Percentiles rank a stretch among this genome's conserved stretches.
These are phyloP conservation scores for Tetragonisca angustula DNA, from an alignment of 2,888 invertebrate genomes.

Conservation along the genomic window DNA sequence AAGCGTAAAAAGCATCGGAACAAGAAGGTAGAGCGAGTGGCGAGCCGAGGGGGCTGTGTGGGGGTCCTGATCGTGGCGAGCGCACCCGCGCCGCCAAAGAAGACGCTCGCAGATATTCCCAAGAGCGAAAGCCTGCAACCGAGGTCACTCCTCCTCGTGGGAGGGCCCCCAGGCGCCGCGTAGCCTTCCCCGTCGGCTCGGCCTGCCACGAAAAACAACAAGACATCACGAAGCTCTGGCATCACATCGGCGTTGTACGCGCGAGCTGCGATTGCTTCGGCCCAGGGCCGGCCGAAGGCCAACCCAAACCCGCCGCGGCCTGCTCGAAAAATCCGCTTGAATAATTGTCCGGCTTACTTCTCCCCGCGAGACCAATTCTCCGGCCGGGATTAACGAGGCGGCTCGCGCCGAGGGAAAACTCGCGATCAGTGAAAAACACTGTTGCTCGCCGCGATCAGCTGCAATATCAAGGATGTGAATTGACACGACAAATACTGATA, in stretches of 20 bases:
- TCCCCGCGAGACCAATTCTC: slow-evolving; percentile 27
- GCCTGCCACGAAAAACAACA: slow-evolving; percentile 76
- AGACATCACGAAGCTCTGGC: slow-evolving; percentile 76
- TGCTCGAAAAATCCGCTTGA: slow-evolving; percentile 45
- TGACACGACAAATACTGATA: too few species aligned
- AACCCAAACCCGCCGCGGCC: slow-evolving; percentile 51
- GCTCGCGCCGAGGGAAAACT: slow-evolving; percentile 11
- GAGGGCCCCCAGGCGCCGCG: slow-evolving; percentile 83
- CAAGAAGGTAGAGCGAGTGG: slow-evolving; percentile 33
- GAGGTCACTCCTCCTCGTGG: slow-evolving; percentile 83
- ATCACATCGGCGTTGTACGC: slow-evolving; percentile 54
- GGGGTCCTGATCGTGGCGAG: slow-evolving; percentile 51
- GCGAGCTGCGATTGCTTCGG: slow-evolving; percentile 59
- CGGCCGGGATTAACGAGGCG: slow-evolving; percentile 12
- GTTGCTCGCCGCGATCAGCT: too few species aligned
- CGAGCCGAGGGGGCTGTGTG: slow-evolving; percentile 42
- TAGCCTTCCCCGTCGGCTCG: slow-evolving; percentile 75
- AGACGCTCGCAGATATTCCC: slow-evolving; percentile 76
- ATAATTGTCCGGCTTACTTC: slow-evolving; percentile 54
- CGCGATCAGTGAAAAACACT: too few species aligned
- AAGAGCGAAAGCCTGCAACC: slow-evolving; percentile 79
- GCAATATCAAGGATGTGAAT: too few species aligned
- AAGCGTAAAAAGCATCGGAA: slow-evolving; percentile 12
- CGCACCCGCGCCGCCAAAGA: slow-evolving; percentile 71
- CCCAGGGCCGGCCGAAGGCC: slow-evolving; percentile 63